Conservation (phyloP, 30 jellyfish, hydroid and myxozoan species). For the Cassiopea xamachana region DNA sequence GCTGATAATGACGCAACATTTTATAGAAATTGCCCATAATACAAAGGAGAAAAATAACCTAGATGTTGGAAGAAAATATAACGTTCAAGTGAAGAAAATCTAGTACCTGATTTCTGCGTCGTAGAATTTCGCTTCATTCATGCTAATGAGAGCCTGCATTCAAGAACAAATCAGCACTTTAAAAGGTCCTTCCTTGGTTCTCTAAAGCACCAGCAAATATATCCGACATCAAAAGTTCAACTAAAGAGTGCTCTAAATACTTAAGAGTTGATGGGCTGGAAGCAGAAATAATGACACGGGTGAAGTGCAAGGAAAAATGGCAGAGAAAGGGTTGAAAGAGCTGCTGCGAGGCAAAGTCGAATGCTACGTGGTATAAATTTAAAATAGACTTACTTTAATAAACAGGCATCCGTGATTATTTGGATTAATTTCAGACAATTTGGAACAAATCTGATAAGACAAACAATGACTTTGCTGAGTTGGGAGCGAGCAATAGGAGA, state of each 20-base stretch:
- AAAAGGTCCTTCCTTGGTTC: not conserved
- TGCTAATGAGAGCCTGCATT: conserved; percentile 80
- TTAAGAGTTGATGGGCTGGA: no score
- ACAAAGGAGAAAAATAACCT: not conserved
- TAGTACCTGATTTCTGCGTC: conserved; percentile 90
- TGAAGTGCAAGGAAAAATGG: no score
- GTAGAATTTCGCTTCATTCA: conserved; percentile 65
- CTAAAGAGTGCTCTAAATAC: no score
- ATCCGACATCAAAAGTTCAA: no score
- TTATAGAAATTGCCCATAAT: not conserved
- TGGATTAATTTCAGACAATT: not conserved
- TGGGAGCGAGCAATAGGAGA: not conserved
- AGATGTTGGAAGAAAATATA: not conserved
- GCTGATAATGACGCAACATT: not conserved
- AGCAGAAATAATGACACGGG: no score
- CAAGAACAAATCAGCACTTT: not conserved
- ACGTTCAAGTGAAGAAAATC: not conserved
- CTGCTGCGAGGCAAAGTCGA: no score
- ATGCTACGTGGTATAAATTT: not conserved
- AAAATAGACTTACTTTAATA: not conserved
- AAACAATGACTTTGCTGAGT: not conserved
- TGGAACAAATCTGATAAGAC: not conserved
- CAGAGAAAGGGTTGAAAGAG: no score
- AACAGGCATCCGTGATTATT: not conserved
- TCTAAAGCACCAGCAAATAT: no score